Conservation (phyloP, 2,797 vertebrate genomes). For the Oreortyx pictus region DNA sequence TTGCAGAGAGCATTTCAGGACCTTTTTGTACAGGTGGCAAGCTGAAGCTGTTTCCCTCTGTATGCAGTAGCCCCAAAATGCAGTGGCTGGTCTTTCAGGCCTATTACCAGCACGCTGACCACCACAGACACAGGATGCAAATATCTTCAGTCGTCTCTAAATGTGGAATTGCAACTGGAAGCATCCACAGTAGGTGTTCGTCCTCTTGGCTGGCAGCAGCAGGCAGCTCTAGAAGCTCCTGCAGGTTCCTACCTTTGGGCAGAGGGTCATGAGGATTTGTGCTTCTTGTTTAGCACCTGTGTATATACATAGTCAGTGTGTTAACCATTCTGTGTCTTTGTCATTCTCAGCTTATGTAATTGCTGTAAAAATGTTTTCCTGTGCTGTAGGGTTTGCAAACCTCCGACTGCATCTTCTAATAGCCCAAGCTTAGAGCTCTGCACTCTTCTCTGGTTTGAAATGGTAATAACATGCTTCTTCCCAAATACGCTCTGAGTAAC, state of each 20-base stretch:
- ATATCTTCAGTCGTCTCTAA: neutral
- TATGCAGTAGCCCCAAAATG: neutral
- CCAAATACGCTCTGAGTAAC: neutral
- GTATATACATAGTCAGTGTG: neutral
- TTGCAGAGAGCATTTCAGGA: neutral
- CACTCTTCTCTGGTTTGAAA: constrained; percentile 20
- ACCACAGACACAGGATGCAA: rapidly evolving
- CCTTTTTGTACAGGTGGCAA: neutral
- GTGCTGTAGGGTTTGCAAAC: neutral
- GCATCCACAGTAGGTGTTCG: rapidly evolving
- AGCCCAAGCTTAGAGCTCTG: neutral
- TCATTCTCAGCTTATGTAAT: neutral
- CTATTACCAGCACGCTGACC: neutral
- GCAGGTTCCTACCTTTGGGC: neutral
- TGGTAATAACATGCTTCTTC: constrained; percentile 33
- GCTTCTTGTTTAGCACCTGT: neutral
- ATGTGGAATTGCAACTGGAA: neutral
- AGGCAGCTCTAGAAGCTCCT: neutral
- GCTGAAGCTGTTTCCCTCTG: neutral
- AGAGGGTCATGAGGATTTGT: neutral
- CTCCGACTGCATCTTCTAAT: neutral
- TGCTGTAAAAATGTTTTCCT: neutral
- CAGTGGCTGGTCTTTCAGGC: neutral
- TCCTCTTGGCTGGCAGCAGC: neutral
- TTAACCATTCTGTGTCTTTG: neutral